These are phyloP conservation scores for Agonopterix subpropinquella DNA, from an alignment of 2,888 invertebrate genomes.

Conservation along the genomic window DNA sequence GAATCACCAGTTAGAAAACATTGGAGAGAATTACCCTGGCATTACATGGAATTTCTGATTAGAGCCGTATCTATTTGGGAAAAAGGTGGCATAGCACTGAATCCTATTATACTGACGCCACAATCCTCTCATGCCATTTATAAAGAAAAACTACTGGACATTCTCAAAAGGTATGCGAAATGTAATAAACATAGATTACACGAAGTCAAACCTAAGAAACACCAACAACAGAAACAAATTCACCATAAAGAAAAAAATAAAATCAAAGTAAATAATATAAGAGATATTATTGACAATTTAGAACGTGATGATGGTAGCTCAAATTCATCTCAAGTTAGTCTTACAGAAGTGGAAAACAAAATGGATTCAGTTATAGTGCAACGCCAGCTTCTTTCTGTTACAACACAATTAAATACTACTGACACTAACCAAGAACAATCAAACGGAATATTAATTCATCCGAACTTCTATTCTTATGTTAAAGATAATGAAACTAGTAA, in stretches of 20 bases:
- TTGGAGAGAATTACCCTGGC: conserved; percentile 43
- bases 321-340: conserved; percentile 25
- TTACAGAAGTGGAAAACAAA: conserved; percentile 41
- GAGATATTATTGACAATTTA: conserved; percentile 54
- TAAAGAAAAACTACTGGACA: conserved; percentile 38
- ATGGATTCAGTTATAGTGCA: neutral
- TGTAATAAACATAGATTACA: conserved; percentile 10
- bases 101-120: conserved; percentile 48
- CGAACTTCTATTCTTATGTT: no score
- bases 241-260: conserved; percentile 14
- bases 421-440: no score
- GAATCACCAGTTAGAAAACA: conserved; percentile 45
- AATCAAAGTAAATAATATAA: conserved; percentile 52
- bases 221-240: conserved; percentile 6
- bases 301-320: conserved; percentile 27
- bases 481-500: no score
- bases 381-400: neutral
- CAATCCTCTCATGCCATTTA: conserved; percentile 35
- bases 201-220: conserved; percentile 10
- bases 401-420: neutral
- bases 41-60: conserved; percentile 46
- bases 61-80: conserved; percentile 59
- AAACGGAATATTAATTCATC: no score
- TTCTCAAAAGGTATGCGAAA: conserved; percentile 33
- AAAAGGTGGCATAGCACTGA: conserved; percentile 56